Conservation (phyloP, 2,113 vertebrate species). For the Leucosticte australis region DNA sequence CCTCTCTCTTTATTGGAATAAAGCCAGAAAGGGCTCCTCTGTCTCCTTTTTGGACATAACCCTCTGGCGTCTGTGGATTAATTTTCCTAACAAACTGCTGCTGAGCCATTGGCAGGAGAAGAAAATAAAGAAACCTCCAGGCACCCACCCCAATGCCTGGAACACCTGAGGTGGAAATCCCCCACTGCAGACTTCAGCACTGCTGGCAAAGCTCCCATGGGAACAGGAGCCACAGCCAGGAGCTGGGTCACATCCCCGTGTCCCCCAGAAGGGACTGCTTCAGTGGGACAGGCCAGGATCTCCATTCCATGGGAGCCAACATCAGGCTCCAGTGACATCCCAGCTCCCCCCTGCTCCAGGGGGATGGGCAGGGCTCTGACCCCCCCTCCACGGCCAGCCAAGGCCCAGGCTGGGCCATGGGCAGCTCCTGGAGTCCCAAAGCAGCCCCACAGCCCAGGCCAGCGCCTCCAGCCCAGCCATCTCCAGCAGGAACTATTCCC, state of each 20-base stretch:
- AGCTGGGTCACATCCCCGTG: neutral
- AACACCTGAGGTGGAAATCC: neutral
- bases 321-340: neutral
- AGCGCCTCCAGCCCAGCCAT: neutral
- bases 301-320: neutral
- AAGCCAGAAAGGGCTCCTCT: no score
- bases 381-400: neutral
- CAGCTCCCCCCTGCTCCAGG: neutral
- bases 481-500: neutral
- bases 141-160: rapidly evolving
- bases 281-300: neutral
- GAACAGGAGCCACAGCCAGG: neutral
- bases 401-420: neutral
- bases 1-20: no score
- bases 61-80: no score
- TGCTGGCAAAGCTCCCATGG: neutral
- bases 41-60: no score
- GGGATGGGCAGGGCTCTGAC: neutral
- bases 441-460: neutral
- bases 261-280: neutral
- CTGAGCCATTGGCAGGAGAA: neutral
- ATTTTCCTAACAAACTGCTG: neutral
- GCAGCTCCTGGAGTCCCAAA: neutral
- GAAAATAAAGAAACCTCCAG: neutral
- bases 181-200: neutral